Evolutionary conservation across 2,113 vertebrate genomes (phyloP), one percentile per base, ranked within the genome.

Genomic region (Athene cunicularia): DNA sequence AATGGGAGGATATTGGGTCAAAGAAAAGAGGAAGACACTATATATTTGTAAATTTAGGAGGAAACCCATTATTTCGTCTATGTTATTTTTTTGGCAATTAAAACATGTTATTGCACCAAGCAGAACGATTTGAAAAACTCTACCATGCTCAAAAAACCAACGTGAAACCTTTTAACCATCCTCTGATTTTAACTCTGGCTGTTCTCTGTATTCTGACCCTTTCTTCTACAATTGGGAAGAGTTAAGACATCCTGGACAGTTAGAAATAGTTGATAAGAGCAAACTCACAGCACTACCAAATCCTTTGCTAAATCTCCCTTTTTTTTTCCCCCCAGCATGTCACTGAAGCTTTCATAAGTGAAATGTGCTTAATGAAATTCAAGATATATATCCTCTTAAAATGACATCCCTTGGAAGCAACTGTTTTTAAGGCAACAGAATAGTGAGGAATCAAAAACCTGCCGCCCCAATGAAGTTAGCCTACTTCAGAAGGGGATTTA

Each of bases 281-380:
- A 91, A 91, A 94, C 58, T 80, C 84, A 47, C 39, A 96, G 91
- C 55, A 80, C 55, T 60, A 63, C n/a, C 68, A 97, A 97, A 97
- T 94, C 84, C 96, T 94, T 76, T 64, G 45, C 89, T 97, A 95
- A 95, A 86, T 70, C 96, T 92, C 56, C 27, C 7, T 23, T 22
- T 32, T n/a, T 32, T n/a, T 21, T 13, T 6, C 11, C 7, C 45
- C 2, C 10, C 24, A 50, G n/a, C 27, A 67, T 23, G 84, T 89
- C 95, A 96, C 81, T 89, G 5, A 82, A 97, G 94, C 92, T 95
- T 97, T 88, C 11, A 0, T 80, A 95, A 96, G 41, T 75, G 95
- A 91, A 93, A 88, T 59, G 62, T 86, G 66, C 96, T 97, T 96
- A 97, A 95, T 80, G 67, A 93, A 96, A 93, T 88, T 96, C 80